Evolutionary conservation across 2,888 invertebrate genomes (phyloP).

Genomic region (Blastobasis adustella): DNA sequence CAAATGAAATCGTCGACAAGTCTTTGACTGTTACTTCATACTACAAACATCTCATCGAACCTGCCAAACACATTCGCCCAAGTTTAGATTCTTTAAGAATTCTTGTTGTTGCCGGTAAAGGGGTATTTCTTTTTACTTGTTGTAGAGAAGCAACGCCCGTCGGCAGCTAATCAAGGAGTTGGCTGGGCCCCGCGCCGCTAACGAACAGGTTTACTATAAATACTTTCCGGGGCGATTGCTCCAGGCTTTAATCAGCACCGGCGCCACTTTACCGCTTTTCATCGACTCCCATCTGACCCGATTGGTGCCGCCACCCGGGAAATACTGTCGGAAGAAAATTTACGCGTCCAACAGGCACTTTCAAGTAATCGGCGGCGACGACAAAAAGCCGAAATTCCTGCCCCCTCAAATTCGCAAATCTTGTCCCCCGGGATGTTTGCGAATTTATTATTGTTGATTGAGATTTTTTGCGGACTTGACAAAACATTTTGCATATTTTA

Average conservation of each 20-base stretch:
- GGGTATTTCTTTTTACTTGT: slow-evolving; percentile 65
- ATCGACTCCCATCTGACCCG: slow-evolving; percentile 69
- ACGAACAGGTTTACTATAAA: slow-evolving; percentile 75
- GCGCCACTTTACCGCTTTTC: slow-evolving; percentile 71
- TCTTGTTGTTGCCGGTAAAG: slow-evolving; percentile 1
- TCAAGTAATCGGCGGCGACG: no score
- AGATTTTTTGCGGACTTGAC: no score
- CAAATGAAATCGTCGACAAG: no score
- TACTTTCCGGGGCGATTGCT: slow-evolving; percentile 72
- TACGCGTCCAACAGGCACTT: slow-evolving; percentile 22
- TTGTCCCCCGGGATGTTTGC: no score
- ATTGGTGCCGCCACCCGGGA: slow-evolving; percentile 48
- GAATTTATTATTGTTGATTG: no score
- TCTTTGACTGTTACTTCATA: no score
- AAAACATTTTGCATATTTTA: no score
- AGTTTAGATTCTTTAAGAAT: no score
- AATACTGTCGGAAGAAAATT: slow-evolving; percentile 53
- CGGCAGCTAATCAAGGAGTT: slow-evolving; percentile 74
- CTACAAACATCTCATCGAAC: no score
- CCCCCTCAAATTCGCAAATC: no score
- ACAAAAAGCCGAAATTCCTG: no score
- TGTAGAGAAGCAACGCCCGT: slow-evolving; percentile 63
- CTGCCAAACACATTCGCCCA: no score
- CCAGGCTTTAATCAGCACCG: slow-evolving; percentile 72
- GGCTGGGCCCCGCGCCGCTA: slow-evolving; percentile 66